Conservation (phyloP, 2,113 vertebrate genomes). For the Eidolon helvum region DNA sequence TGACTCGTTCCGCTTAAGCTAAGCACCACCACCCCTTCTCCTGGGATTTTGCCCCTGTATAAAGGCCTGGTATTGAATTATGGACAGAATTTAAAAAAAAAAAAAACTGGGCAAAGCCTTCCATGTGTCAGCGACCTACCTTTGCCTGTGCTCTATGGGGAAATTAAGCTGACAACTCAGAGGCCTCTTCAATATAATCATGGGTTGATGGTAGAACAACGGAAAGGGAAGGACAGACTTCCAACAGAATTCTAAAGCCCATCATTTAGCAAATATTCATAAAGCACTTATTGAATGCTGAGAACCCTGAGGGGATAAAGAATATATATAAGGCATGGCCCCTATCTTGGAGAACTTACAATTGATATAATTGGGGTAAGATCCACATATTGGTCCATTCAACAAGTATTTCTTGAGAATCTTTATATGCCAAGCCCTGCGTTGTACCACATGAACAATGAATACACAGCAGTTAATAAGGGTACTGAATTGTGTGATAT, state of each 20-base stretch:
- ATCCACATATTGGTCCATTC: neutral
- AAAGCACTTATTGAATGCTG: neutral
- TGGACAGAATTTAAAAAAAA: neutral
- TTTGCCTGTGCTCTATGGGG: neutral
- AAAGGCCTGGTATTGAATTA: neutral
- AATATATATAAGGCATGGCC: neutral
- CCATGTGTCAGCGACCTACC: neutral
- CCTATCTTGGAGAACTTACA: neutral
- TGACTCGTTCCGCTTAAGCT: neutral
- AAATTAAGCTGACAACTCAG: neutral
- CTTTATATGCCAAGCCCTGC: neutral
- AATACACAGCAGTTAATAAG: neutral
- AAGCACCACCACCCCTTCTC: neutral
- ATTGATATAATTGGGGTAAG: neutral
- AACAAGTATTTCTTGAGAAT: constrained; percentile 12
- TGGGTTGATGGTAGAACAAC: neutral
- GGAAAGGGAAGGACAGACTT: neutral
- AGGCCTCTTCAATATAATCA: neutral
- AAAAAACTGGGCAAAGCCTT: neutral
- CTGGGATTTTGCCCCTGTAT: neutral
- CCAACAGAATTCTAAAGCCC: constrained; percentile 26
- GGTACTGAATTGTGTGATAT: neutral
- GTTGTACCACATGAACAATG: neutral
- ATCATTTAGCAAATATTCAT: neutral
- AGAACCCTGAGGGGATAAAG: neutral